Percentiles rank a stretch among this genome's conserved stretches.
phyloP scores from a whole-genome alignment of 1,140 invertebrate species.

The Formica selysi region DNA sequence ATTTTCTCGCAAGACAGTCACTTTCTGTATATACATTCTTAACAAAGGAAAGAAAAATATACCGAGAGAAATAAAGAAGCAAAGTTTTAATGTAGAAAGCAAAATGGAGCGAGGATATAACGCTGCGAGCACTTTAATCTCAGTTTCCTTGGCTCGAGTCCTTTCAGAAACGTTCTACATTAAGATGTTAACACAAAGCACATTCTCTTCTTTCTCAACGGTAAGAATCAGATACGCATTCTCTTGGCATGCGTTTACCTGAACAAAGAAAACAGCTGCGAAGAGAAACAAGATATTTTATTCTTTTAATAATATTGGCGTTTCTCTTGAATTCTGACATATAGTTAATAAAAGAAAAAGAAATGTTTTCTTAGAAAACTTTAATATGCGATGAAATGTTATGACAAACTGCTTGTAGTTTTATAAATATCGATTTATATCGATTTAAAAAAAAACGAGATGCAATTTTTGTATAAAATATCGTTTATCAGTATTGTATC shows the following conservation, averaged over 20 bases:
- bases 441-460: not conserved
- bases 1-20: not conserved
- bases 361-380: constrained; percentile 11
- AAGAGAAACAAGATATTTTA: constrained; percentile 13
- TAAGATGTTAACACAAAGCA: constrained; percentile 60
- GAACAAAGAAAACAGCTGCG: constrained; percentile 20
- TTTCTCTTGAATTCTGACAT: not conserved
- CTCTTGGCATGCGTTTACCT: constrained; percentile 23
- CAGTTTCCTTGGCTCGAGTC: constrained; percentile 50
- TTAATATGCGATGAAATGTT: constrained; percentile 17
- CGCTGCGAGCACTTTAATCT: constrained; percentile 56
- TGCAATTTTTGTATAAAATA: not conserved
- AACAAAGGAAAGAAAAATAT: not conserved
- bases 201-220: constrained; percentile 39
- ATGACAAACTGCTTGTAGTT: not conserved
- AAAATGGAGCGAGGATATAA: constrained; percentile 29
- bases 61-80: constrained; percentile 17
- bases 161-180: constrained; percentile 61
- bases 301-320: constrained; percentile 33
- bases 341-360: not conserved
- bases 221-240: constrained; percentile 45
- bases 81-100: constrained; percentile 34
- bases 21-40: not conserved
- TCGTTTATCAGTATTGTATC: constrained; percentile 12
- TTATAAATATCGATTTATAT: constrained; percentile 9